Percentiles rank a stretch among this genome's conserved stretches.
Conservation (phyloP, 2,113 vertebrate species). For the Trochalopteron elliotii region DNA sequence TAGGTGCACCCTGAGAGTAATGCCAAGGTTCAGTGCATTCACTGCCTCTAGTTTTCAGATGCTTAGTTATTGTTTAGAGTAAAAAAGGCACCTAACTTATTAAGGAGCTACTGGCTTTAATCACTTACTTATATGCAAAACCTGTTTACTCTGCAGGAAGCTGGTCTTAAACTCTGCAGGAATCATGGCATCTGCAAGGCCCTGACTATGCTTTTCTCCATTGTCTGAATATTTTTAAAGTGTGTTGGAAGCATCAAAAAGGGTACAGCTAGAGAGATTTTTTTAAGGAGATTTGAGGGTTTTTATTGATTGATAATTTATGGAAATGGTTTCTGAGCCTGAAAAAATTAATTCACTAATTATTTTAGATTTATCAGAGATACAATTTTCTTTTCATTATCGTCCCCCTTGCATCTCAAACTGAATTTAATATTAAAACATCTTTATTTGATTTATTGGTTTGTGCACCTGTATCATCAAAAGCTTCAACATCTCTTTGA, state of each 20-base stretch:
- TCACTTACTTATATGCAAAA: not conserved
- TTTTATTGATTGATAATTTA: not conserved
- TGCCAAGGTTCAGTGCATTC: not conserved
- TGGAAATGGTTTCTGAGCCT: not conserved
- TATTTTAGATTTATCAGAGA: not conserved
- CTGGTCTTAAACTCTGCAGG: not conserved
- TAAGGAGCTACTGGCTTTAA: not conserved
- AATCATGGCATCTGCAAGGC: not conserved
- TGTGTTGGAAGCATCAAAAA: not conserved
- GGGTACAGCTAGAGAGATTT: not conserved
- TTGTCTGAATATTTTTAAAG: not conserved
- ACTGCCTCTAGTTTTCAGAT: not conserved
- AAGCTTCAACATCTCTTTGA: not conserved
- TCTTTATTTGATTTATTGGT: not conserved
- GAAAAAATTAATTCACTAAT: not conserved
- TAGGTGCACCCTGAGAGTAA: not conserved
- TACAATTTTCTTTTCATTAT: not conserved
- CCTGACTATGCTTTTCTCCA: not conserved
- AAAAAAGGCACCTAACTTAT: not conserved
- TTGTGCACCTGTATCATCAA: not conserved
- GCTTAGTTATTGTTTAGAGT: not conserved
- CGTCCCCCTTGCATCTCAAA: not conserved
- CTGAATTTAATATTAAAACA: not conserved
- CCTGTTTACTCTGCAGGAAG: not conserved
- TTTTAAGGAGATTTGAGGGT: not conserved